phyloP scores from a whole-genome alignment of 1,140 invertebrate genomes.

The Caenorhabditis tropicalis region DNA sequence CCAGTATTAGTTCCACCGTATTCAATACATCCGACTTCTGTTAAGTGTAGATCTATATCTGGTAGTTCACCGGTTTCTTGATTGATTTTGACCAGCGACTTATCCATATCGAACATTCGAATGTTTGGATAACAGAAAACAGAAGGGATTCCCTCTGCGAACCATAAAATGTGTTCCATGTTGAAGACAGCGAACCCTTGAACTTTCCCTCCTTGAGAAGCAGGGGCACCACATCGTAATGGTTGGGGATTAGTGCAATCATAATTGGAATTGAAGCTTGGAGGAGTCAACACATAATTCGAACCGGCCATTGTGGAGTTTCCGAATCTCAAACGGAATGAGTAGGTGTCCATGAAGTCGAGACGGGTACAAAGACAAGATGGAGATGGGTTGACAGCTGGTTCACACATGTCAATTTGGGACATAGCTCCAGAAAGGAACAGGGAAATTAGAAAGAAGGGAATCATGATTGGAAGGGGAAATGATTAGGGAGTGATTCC shows the following conservation, averaged over 20 bases:
- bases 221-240: neutral
- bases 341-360: neutral
- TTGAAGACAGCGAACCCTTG: neutral
- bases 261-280: neutral
- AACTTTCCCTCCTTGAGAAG: neutral
- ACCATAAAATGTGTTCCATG: neutral
- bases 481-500: too few relatives aligned
- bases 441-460: too few relatives aligned
- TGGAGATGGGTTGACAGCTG: neutral
- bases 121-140: neutral
- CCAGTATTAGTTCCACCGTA: neutral
- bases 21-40: constrained; percentile 1
- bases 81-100: neutral
- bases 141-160: neutral
- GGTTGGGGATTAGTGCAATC: neutral
- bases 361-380: constrained; percentile 5
- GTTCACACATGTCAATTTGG: neutral
- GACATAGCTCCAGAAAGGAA: neutral
- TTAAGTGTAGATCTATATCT: neutral
- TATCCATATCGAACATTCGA: neutral
- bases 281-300: neutral
- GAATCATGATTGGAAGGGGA: too few relatives aligned
- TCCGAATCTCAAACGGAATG: neutral
- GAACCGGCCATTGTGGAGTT: neutral
- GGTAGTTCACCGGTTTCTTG: neutral